Conservation (phyloP, 2,113 vertebrate species). For the Choloepus hoffmanni region DNA sequence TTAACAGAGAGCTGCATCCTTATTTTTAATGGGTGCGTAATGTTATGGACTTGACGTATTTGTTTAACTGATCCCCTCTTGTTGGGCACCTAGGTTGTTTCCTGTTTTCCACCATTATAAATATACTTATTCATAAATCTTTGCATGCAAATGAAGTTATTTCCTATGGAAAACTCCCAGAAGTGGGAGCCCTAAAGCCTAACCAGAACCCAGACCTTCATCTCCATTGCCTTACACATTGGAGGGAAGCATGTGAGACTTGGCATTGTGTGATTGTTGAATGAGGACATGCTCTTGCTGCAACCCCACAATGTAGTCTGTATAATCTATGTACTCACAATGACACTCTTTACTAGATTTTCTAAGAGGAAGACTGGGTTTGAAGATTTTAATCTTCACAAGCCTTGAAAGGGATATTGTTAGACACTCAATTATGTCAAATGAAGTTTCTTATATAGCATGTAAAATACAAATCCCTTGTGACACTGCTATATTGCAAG, state of each 20-base stretch:
- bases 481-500: not conserved
- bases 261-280: not conserved
- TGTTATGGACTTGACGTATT: not conserved
- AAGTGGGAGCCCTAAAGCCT: not conserved
- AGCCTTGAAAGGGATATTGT: not conserved
- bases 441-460: not conserved
- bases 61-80: not conserved
- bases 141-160: not conserved
- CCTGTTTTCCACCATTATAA: not conserved
- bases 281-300: not conserved
- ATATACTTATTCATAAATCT: not conserved
- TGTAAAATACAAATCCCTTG: not conserved
- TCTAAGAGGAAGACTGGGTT: not conserved
- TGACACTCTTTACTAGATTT: not conserved
- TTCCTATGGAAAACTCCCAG: not conserved
- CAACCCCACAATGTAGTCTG: not conserved
- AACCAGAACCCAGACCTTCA: not conserved
- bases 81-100: not conserved
- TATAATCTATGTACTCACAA: too few relatives aligned
- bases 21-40: not conserved
- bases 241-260: accelerated
- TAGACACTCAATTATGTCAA: not conserved
- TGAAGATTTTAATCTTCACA: not conserved
- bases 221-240: too few relatives aligned
- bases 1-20: not conserved